A percentile compares a stretch with the other conserved stretches of the same genome.
phyloP scores from a whole-genome alignment of 2,888 invertebrate genomes.

The Carterocephalus palaemon region DNA sequence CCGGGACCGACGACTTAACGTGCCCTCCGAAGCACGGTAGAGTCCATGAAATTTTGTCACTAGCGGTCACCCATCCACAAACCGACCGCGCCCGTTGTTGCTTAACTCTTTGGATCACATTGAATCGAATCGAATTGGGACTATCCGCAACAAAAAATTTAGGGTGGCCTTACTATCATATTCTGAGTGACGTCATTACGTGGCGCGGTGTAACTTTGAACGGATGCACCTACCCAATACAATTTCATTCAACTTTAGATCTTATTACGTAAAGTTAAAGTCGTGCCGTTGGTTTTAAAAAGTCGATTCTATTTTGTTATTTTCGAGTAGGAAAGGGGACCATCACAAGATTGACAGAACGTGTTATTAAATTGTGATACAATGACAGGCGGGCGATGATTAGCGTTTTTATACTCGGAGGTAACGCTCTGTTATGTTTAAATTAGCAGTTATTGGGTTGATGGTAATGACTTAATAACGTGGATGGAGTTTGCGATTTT shows the following conservation, averaged over 20 bases:
- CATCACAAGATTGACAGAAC: constrained; percentile 57
- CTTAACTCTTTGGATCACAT: no score
- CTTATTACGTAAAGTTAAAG: constrained; percentile 22
- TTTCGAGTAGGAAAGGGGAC: constrained; percentile 37
- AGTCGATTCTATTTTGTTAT: constrained; percentile 33
- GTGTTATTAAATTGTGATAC: constrained; percentile 71
- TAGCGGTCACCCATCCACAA: no score
- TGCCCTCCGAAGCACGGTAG: no score
- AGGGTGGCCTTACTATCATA: not conserved
- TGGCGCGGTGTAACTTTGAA: constrained; percentile 37
- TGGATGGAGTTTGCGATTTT: constrained; percentile 39
- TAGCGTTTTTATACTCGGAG: constrained; percentile 57
- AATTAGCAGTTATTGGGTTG: constrained; percentile 37
- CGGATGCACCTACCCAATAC: not conserved
- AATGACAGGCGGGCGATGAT: constrained; percentile 65
- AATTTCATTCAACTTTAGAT: constrained; percentile 29
- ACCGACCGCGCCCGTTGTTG: no score
- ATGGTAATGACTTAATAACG: constrained; percentile 36
- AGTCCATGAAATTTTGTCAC: no score
- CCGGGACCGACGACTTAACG: no score
- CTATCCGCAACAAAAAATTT: not conserved
- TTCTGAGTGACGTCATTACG: constrained; percentile 61
- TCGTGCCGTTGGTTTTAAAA: not conserved
- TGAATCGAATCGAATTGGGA: not conserved
- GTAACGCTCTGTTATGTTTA: constrained; percentile 44